Evolutionary conservation across 2,113 vertebrate genomes (phyloP).

Genomic region (Struthidea cinerea): DNA sequence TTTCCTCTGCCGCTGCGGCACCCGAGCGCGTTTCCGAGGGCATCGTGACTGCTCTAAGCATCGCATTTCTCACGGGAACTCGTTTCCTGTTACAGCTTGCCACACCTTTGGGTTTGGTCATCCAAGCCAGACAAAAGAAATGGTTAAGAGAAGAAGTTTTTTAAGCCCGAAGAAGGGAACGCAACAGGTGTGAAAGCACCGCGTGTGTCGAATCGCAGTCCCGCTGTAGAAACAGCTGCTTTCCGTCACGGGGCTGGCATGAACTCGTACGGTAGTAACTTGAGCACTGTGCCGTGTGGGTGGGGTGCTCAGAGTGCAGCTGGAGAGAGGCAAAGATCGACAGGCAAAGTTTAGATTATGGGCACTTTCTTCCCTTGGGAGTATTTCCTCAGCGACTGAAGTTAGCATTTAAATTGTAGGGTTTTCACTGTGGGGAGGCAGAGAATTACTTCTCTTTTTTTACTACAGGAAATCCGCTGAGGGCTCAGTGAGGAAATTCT

Average conservation of each 20-base stretch:
- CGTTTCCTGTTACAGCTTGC: background rate
- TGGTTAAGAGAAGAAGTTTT: background rate
- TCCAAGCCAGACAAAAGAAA: background rate
- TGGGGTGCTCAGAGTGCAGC: rapidly evolving
- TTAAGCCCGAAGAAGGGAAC: background rate
- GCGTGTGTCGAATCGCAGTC: rapidly evolving
- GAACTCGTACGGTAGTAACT: background rate
- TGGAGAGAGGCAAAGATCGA: background rate
- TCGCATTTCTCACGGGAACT: rapidly evolving
- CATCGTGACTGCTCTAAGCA: no score
- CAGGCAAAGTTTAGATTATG: background rate
- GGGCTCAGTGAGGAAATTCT: background rate
- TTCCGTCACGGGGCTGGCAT: no score
- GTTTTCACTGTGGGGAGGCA: background rate
- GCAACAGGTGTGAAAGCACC: background rate
- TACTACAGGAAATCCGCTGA: background rate
- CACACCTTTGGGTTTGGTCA: background rate
- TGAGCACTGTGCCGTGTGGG: rapidly evolving
- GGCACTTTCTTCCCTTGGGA: background rate
- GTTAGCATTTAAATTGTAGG: background rate
- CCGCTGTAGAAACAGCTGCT: rapidly evolving
- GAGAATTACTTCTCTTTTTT: background rate
- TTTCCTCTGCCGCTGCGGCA: rapidly evolving
- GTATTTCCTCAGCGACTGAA: background rate
- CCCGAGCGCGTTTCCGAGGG: rapidly evolving